Conservation (phyloP, 1,140 invertebrate species). For the Platorchestia sp. region DNA sequence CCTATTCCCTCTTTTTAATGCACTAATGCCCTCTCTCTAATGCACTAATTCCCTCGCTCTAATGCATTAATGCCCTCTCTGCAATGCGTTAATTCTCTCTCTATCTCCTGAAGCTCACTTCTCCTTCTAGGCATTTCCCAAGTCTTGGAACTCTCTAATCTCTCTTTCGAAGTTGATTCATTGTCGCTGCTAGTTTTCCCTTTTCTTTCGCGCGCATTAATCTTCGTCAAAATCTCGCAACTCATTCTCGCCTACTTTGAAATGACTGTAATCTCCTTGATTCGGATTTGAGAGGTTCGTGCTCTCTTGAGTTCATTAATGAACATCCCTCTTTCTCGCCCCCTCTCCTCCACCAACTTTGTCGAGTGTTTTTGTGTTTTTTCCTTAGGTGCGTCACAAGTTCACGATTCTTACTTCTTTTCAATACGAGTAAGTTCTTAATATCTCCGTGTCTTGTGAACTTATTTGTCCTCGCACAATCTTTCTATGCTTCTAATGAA, state of each 20-base stretch:
- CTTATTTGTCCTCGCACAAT: not conserved
- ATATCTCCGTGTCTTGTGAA: not conserved
- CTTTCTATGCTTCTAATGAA: not conserved
- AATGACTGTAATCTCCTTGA: not conserved
- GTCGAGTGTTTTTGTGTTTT: not conserved
- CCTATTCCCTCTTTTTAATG: not conserved
- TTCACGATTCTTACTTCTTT: not conserved
- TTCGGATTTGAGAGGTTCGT: not conserved
- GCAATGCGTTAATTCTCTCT: too few relatives aligned
- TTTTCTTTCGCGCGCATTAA: not conserved
- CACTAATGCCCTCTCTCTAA: not conserved
- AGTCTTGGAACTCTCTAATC: not conserved
- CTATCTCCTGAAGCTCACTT: not conserved
- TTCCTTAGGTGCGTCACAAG: not conserved
- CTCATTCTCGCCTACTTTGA: not conserved
- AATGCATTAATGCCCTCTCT: not conserved
- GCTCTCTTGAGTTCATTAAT: not conserved
- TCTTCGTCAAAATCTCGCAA: not conserved
- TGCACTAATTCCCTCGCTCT: not conserved
- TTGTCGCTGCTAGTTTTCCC: not conserved
- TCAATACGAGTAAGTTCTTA: not conserved
- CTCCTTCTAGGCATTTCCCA: not conserved
- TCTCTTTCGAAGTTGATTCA: not conserved
- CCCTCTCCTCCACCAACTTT: not conserved
- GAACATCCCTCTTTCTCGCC: not conserved